A percentile compares a stretch with the other conserved stretches of the same genome.
phyloP scores from a whole-genome alignment of 2,797 vertebrate species.

The Anguilla pacifica region DNA sequence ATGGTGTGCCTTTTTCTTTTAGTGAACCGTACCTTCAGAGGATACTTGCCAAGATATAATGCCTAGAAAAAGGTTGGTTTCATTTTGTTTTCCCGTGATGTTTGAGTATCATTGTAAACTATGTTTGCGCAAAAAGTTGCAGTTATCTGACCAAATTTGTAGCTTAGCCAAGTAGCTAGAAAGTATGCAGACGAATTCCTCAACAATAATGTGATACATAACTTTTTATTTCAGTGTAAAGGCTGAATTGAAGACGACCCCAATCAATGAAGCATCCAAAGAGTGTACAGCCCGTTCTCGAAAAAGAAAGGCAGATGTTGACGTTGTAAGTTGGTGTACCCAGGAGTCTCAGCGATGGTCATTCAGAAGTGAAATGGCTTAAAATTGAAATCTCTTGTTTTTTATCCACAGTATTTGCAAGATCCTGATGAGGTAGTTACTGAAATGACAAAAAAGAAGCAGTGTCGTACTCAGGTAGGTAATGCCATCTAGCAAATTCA shows the following conservation, averaged over 20 bases:
- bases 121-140: slow-evolving; percentile 32
- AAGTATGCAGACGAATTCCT: not conserved
- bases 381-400: not conserved
- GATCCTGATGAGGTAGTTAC: slow-evolving; percentile 87
- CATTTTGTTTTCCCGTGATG: slow-evolving; percentile 8
- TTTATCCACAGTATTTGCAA: slow-evolving; percentile 77
- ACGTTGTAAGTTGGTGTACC: slow-evolving; percentile 79
- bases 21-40: slow-evolving; percentile 60
- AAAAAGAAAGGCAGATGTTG: slow-evolving; percentile 96
- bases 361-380: not conserved
- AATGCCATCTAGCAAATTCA: not conserved
- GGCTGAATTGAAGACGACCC: slow-evolving; percentile 60
- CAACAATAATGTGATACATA: slow-evolving; percentile 10
- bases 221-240: slow-evolving; percentile 65
- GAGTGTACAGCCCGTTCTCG: slow-evolving; percentile 72
- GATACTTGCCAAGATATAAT: slow-evolving; percentile 65
- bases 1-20: slow-evolving; percentile 29
- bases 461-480: slow-evolving; percentile 75
- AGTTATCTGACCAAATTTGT: slow-evolving; percentile 39
- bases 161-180: slow-evolving; percentile 53
- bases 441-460: slow-evolving; percentile 78
- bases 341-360: not conserved
- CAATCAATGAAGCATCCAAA: slow-evolving; percentile 58
- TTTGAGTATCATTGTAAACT: not conserved
- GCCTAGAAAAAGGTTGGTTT: slow-evolving; percentile 79